Base-by-base conservation (phyloP, 2,797 vertebrate species). In the Falco peregrinus region DNA sequence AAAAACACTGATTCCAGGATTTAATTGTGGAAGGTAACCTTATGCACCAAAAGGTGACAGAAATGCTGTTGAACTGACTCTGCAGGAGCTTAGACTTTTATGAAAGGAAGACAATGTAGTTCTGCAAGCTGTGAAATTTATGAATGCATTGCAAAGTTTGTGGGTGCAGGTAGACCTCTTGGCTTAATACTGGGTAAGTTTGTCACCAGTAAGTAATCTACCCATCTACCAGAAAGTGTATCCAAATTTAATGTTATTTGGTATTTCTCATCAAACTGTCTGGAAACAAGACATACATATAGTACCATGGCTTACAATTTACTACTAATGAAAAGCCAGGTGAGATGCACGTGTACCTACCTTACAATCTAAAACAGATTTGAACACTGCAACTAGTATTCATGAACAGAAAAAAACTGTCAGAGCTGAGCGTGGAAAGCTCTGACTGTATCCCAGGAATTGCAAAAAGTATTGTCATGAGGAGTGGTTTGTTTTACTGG, bases 91-190 rank as follows among this genome's bases (percentile, higher is more conserved):
- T 37, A 35, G 39, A 33, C 37, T 24, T 79, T 22, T 9, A 29
- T 2, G 10, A 80, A 37, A 53, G 43, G 29, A 39, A 45, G 22
- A 16, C 11, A 31, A 16, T 1, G 2, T 10, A 43, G 16, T 45
- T 45, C 37, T 56, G 54, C 60, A 65, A 70, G 43, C 70, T 53
- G 20, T 6, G 1, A 22, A 57, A 29, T 12, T 20, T 47, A 29
- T 1, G 1, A 37, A 41, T 10, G 25, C 20, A 31, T n/a, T 33
- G 39, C 59, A 53, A 67, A 71, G 15, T 39, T 53, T 1, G 0
- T 64, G 50, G 64, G 51, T 51, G 43, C 77, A 41, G 33, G 43
- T 22, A 24, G 59, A 28, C 16, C 28, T 31, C 24, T 39, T 21
- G 11, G 25, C 25, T 47, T 29, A 53, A 43, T 18, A 37, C 20